Evolutionary conservation across 2,113 vertebrate genomes (phyloP).

Genomic region (Montifringilla adamsi): DNA sequence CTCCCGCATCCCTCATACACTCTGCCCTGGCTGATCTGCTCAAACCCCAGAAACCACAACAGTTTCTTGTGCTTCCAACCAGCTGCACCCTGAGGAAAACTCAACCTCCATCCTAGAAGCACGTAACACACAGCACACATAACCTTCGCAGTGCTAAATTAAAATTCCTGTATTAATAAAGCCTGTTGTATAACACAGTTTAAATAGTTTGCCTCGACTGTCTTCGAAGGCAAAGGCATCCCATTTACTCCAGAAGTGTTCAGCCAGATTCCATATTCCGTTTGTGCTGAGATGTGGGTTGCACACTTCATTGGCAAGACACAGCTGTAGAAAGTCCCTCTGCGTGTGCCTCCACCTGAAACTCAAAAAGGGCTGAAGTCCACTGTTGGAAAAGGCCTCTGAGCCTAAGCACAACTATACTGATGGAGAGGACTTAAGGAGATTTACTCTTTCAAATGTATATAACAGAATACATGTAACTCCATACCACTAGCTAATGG

Average conservation of each 20-base stretch:
- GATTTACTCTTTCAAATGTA: not conserved
- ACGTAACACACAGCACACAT: accelerated
- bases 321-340: not conserved
- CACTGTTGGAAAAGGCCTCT: not conserved
- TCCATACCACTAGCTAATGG: not conserved
- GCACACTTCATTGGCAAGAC: not conserved
- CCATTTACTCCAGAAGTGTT: not conserved
- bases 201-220: not conserved
- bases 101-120: not conserved
- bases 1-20: not conserved
- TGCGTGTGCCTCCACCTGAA: not conserved
- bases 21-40: not conserved
- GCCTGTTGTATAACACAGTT: not conserved
- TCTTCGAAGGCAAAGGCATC: not conserved
- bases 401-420: not conserved
- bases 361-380: not conserved
- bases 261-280: not conserved
- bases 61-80: not conserved
- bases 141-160: not conserved
- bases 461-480: accelerated
- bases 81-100: not conserved
- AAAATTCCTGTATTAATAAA: not conserved
- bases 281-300: not conserved
- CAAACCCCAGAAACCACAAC: not conserved
- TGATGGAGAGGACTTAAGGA: not conserved